Percentiles rank a stretch among this genome's conserved stretches.
Evolutionary conservation across 2,113 vertebrate species (phyloP).

Genomic region (Pangasianodon gigas): DNA sequence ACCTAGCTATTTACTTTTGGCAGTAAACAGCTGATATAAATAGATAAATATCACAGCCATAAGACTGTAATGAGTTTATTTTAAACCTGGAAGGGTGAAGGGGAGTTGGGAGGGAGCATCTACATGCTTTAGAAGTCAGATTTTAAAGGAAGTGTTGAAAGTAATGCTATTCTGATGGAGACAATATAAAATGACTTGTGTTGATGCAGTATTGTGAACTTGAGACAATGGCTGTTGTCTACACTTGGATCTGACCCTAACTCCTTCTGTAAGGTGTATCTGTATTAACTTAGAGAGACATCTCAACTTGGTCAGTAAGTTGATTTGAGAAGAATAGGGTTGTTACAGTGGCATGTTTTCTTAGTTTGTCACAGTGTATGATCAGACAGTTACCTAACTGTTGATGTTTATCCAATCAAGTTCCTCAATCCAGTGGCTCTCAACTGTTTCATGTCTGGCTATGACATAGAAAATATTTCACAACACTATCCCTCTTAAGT

Average conservation of each 20-base stretch:
- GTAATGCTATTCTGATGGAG: not conserved
- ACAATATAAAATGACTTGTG: not conserved
- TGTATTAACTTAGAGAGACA: constrained; percentile 26
- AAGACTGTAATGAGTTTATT: constrained; percentile 47
- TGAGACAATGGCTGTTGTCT: constrained; percentile 10
- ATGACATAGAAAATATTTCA: not conserved
- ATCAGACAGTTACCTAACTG: not conserved
- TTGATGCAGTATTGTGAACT: not conserved
- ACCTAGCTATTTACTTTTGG: constrained; percentile 44
- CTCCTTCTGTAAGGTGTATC: constrained; percentile 22
- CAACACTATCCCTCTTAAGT: not conserved
- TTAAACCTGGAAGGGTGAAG: not conserved
- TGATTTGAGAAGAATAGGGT: not conserved
- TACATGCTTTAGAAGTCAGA: not conserved
- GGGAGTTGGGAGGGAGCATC: too few relatives aligned
- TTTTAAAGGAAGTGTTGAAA: constrained; percentile 11
- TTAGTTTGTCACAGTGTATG: not conserved
- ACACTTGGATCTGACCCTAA: constrained; percentile 21
- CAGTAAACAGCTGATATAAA: constrained; percentile 47
- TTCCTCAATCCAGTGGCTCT: not conserved
- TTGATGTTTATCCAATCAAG: not conserved
- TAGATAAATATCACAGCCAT: constrained; percentile 44
- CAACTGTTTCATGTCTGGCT: too few relatives aligned
- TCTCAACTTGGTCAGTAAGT: not conserved
- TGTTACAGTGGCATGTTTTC: not conserved